These are phyloP conservation scores for Hippocampus mohnikei DNA, from an alignment of 2,113 vertebrate genomes.

Conservation along the genomic window DNA sequence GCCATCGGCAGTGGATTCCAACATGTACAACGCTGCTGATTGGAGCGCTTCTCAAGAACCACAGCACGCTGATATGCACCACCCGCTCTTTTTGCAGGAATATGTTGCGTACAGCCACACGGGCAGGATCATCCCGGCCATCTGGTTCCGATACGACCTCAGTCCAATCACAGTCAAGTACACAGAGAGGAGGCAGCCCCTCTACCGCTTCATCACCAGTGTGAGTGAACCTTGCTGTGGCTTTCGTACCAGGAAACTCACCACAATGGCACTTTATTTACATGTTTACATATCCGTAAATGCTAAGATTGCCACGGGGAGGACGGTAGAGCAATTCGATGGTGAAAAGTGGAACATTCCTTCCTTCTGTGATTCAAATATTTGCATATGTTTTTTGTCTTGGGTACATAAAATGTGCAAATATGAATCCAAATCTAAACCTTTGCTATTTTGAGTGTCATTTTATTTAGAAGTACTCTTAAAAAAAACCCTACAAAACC, in stretches of 20 bases:
- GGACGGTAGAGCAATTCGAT: neutral
- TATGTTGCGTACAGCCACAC: constrained; percentile 98
- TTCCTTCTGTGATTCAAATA: neutral
- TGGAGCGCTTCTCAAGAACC: neutral
- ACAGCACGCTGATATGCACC: neutral
- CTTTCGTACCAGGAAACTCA: neutral
- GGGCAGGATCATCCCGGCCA: constrained; percentile 93
- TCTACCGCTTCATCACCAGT: constrained; percentile 97
- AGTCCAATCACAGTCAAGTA: constrained; percentile 99
- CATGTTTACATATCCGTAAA: neutral
- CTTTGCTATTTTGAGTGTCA: neutral
- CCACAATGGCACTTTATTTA: neutral
- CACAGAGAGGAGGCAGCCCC: constrained; percentile 90
- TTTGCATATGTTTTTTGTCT: neutral
- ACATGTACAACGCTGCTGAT: neutral
- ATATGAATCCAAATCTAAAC: neutral
- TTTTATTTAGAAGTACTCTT: no score
- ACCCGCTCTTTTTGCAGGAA: constrained; percentile 70
- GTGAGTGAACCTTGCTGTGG: constrained; percentile 72
- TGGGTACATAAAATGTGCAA: neutral
- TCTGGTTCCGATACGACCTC: constrained; percentile 98
- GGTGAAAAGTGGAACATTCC: neutral
- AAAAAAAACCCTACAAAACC: no score
- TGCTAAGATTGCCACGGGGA: neutral
- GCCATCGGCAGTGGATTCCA: neutral